These are phyloP conservation scores for Caenorhabditis drosophilae DNA, from an alignment of 2,888 invertebrate species.

Conservation along the genomic window DNA sequence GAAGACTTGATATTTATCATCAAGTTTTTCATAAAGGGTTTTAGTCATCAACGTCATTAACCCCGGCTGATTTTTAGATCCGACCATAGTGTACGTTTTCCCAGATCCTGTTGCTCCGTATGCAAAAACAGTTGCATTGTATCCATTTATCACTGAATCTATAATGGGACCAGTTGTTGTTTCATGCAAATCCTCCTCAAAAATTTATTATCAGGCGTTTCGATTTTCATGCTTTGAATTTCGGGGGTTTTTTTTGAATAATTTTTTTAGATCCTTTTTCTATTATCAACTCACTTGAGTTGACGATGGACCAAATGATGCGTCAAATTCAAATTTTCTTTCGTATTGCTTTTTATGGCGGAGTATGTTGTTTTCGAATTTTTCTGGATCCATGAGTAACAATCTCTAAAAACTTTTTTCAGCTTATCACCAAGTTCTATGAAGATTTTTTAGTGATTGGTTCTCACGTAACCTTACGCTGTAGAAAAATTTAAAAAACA, in stretches of 20 bases:
- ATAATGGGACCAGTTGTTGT: conserved; percentile 85
- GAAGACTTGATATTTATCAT: conserved; percentile 74
- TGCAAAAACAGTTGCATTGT: conserved; percentile 93
- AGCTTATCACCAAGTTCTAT: conserved; percentile 8
- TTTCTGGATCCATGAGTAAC: conserved; percentile 77
- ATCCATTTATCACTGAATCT: conserved; percentile 83
- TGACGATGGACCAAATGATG: conserved; percentile 85
- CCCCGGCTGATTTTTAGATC: conserved; percentile 77
- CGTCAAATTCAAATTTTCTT: conserved; percentile 86
- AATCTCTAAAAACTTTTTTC: conserved; percentile 74
- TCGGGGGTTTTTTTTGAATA: background rate
- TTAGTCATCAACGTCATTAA: conserved; percentile 86
- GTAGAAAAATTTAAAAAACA: too few relatives aligned
- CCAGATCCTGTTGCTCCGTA: conserved; percentile 91
- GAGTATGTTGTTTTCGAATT: conserved; percentile 75
- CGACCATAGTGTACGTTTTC: conserved; percentile 89
- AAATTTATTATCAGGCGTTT: background rate
- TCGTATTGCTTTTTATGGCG: conserved; percentile 79
- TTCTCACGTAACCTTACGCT: too few relatives aligned
- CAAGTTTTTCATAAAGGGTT: conserved; percentile 77
- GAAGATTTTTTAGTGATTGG: conserved; percentile 55
- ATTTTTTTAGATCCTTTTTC: background rate
- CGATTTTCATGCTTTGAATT: conserved; percentile 3
- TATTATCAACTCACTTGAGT: conserved; percentile 80
- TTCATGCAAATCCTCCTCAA: conserved; percentile 82